Percentiles rank a stretch among this genome's conserved stretches.
Evolutionary conservation across 2,113 vertebrate genomes (phyloP).

Genomic region (Cynocephalus volans): DNA sequence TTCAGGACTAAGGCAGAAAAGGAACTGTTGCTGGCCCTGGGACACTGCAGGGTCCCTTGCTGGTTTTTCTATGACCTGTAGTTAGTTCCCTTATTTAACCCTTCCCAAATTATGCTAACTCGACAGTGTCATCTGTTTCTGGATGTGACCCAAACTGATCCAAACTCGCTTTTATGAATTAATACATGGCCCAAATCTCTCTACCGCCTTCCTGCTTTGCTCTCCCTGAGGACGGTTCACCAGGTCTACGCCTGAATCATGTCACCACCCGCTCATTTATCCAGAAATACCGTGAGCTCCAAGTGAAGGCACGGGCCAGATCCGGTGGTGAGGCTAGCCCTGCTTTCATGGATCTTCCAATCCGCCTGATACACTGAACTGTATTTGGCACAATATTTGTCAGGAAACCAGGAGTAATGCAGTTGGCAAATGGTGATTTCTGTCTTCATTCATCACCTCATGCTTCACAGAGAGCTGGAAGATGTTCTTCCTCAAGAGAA

Average conservation of each 20-base stretch:
- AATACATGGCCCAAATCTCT: neutral
- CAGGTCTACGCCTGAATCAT: neutral
- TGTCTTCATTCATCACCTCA: neutral
- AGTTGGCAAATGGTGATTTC: neutral
- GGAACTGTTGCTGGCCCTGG: neutral
- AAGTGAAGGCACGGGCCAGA: neutral
- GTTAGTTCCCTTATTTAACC: neutral
- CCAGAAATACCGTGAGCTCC: neutral
- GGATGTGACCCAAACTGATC: rapidly evolving
- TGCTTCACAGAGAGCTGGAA: neutral
- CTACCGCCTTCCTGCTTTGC: neutral
- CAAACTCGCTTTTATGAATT: neutral
- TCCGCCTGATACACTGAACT: neutral
- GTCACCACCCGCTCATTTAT: neutral
- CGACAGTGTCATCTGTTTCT: neutral
- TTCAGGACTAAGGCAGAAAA: neutral
- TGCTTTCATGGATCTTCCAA: neutral
- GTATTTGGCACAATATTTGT: neutral
- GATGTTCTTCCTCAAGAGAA: neutral
- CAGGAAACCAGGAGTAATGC: neutral
- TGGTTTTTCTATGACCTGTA: neutral
- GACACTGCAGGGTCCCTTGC: neutral
- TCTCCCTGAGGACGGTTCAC: neutral
- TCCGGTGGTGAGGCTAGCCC: rapidly evolving
- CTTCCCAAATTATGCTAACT: neutral